phyloP scores from a whole-genome alignment of 2,113 vertebrate species.

The Okapia johnstoni region DNA sequence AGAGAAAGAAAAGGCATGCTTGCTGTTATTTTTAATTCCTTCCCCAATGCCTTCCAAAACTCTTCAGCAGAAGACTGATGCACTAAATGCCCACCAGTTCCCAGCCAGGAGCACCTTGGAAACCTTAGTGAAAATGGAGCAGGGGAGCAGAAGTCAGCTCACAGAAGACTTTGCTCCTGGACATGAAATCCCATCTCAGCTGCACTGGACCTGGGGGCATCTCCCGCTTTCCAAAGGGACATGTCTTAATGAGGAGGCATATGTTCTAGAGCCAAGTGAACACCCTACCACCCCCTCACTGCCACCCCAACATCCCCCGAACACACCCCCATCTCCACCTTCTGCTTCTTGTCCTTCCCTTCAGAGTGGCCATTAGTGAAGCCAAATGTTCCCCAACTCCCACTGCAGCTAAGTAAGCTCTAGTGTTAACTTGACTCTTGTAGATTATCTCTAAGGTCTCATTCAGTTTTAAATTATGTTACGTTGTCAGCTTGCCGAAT shows the following conservation, averaged over 20 bases:
- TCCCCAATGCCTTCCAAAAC: constrained; percentile 50
- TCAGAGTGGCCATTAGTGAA: background rate
- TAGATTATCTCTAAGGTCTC: background rate
- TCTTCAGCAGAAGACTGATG: background rate
- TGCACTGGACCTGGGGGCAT: background rate
- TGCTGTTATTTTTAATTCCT: constrained; percentile 53
- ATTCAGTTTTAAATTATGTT: background rate
- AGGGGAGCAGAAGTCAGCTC: background rate
- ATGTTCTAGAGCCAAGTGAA: background rate
- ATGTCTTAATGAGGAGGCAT: background rate
- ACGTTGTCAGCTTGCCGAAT: background rate
- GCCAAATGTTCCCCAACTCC: background rate
- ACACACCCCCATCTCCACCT: background rate
- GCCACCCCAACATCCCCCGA: accelerated
- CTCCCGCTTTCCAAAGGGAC: background rate
- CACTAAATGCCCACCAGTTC: background rate
- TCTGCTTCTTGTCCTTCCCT: background rate
- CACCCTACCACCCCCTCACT: accelerated
- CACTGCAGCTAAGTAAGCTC: background rate
- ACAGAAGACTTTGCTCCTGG: background rate
- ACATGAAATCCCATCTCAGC: background rate
- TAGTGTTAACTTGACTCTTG: accelerated
- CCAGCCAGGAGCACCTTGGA: background rate
- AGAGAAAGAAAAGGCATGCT: constrained; percentile 39
- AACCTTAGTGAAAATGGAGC: background rate